Evolutionary conservation across 1,140 invertebrate species (phyloP).

Genomic region (Tetraneura akinire): DNA sequence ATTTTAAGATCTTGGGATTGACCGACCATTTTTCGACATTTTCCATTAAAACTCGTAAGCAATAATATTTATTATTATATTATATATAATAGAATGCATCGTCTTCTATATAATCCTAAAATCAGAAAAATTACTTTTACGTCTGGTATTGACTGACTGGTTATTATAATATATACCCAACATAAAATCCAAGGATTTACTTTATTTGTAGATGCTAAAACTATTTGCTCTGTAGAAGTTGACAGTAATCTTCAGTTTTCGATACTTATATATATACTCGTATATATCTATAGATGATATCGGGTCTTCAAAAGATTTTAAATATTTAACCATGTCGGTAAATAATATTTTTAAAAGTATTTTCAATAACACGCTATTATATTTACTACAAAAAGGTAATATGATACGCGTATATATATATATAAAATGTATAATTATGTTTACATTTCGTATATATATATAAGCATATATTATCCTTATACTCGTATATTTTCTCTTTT

Average conservation of each 20-base stretch:
- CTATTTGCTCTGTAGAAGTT: slow-evolving; percentile 5
- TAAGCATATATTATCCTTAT: no score
- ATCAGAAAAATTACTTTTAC: neutral
- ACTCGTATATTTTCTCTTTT: no score
- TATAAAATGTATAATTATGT: no score
- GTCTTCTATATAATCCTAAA: neutral
- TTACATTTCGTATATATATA: no score
- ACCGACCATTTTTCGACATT: no score
- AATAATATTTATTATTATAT: neutral
- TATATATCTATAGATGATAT: no score
- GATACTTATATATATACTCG: no score
- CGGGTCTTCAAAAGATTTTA: slow-evolving; percentile 26
- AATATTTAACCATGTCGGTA: slow-evolving; percentile 34
- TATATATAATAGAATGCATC: neutral
- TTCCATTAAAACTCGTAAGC: neutral
- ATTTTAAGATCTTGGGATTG: no score
- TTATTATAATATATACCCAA: neutral
- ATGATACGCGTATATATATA: neutral
- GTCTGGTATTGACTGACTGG: neutral
- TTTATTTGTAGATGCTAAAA: slow-evolving; percentile 40
- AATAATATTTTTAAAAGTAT: slow-evolving; percentile 30
- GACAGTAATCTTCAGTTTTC: slow-evolving; percentile 12
- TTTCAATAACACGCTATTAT: slow-evolving; percentile 7
- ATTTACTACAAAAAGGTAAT: neutral
- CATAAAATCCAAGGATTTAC: neutral